These are phyloP conservation scores for Vannuccia rotundouncinata DNA, from an alignment of 2,888 invertebrate genomes.

Conservation along the genomic window DNA sequence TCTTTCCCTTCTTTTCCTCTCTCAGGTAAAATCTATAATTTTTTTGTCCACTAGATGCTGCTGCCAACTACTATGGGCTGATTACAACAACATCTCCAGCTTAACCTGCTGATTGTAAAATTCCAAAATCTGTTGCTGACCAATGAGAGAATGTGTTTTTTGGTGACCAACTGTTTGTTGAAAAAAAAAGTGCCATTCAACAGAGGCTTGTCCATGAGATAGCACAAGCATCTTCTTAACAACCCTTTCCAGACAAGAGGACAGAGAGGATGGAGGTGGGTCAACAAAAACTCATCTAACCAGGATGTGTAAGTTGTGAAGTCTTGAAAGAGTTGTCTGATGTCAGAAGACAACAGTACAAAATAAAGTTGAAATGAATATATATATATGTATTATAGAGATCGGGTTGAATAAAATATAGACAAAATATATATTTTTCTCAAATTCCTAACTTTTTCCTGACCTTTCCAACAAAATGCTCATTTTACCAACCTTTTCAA, in stretches of 20 bases:
- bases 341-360: too few relatives aligned
- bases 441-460: too few relatives aligned
- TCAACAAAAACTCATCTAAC: background rate
- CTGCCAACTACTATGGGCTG: background rate
- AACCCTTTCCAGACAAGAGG: constrained; percentile 24
- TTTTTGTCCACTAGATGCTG: constrained; percentile 1
- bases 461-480: too few relatives aligned
- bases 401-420: too few relatives aligned
- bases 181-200: background rate
- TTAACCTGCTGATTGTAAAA: constrained; percentile 7
- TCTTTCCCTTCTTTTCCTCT: constrained; percentile 19
- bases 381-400: too few relatives aligned
- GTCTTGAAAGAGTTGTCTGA: background rate
- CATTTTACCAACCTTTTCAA: too few relatives aligned
- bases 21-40: background rate
- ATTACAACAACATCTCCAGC: constrained; percentile 6
- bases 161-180: constrained; percentile 28
- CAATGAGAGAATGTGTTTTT: constrained; percentile 19
- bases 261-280: constrained; percentile 9
- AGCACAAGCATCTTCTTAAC: background rate
- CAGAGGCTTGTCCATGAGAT: constrained; percentile 10
- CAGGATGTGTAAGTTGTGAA: background rate
- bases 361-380: too few relatives aligned
- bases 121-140: background rate
- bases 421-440: too few relatives aligned